A percentile compares a stretch with the other conserved stretches of the same genome.
Conservation (phyloP, 2,797 vertebrate genomes). For the Acipenser ruthenus region DNA sequence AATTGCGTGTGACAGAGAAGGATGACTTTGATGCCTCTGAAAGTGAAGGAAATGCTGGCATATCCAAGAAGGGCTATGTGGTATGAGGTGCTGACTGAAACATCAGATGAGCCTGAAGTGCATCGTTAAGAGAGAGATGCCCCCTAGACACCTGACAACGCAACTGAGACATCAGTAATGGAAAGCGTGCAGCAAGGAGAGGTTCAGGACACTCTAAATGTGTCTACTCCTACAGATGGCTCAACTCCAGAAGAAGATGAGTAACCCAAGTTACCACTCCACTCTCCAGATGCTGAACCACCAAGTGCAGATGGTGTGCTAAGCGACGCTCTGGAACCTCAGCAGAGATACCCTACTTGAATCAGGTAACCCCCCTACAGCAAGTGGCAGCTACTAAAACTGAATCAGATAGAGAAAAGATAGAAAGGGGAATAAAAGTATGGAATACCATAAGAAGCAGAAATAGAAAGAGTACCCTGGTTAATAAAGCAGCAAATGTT, state of each 20-base stretch:
- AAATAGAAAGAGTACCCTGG: not conserved
- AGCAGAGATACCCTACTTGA: too few species aligned
- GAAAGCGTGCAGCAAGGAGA: not conserved
- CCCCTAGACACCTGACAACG: not conserved
- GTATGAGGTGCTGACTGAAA: not conserved
- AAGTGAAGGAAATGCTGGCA: not conserved
- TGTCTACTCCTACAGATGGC: not conserved
- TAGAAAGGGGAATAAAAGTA: not conserved
- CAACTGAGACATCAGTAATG: not conserved
- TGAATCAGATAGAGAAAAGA: not conserved
- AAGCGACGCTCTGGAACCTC: too few species aligned
- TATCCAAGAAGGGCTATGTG: not conserved
- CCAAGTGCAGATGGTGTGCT: not conserved
- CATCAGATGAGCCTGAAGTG: too few species aligned
- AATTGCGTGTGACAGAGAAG: not conserved
- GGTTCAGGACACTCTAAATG: not conserved
- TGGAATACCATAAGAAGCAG: not conserved
- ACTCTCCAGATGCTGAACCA: not conserved
- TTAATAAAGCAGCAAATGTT: not conserved
- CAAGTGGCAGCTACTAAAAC: not conserved
- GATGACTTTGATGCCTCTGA: not conserved
- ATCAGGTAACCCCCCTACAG: not conserved
- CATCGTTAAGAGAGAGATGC: not conserved
- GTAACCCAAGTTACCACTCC: not conserved
- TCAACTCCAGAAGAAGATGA: not conserved